Evolutionary conservation across 2,113 vertebrate genomes (phyloP), one percentile per base, ranked within the genome.

Genomic region (Falco punctatus): DNA sequence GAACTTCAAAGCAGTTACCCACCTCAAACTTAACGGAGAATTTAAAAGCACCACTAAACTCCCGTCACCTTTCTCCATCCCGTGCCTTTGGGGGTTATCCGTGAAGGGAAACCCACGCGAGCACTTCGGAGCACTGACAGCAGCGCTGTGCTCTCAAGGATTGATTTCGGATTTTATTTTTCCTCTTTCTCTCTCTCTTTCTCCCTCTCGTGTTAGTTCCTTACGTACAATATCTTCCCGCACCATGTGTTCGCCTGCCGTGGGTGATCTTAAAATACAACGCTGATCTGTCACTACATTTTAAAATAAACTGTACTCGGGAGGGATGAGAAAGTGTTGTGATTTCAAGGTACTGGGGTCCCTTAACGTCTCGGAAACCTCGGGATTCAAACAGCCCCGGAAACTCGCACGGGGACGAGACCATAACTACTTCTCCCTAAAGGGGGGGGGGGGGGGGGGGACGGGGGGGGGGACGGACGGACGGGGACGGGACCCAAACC

Each of bases 281-380:
- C 95, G 94, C 96, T 96, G 98, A 98, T 97, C 98, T 98, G 98
- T 98, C 98, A 98, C 98, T 96, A 96, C 93, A 97, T 97, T 98
- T 97, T 97, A 97, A 98, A 98, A 97, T 91, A 97, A 98, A 96
- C 96, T 94, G 96, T 89, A 94, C 97, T 98, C 83, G 73, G 86
- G 84, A 86, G 97, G 88, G 78, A 96, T 97, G 94, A 97, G 94
- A 96, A 96, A 96, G 94, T 97, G 97, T 88, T 96, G 96, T 97
- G 97, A 97, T 97, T 97, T 95, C 74, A 84, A 94, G 96, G 90
- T 51, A 95, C 90, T 85, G 81, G 90, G 91, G 86, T 97, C 94
- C 84, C 95, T 85, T 40, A 82, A 59, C 90, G 59, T 91, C 89
- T 97, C 74, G 35, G 80, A 93, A 95, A 57, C 61, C 87, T 88